These are phyloP conservation scores for Recurvirostra avosetta DNA, from an alignment of 2,113 vertebrate genomes.

Conservation along the genomic window DNA sequence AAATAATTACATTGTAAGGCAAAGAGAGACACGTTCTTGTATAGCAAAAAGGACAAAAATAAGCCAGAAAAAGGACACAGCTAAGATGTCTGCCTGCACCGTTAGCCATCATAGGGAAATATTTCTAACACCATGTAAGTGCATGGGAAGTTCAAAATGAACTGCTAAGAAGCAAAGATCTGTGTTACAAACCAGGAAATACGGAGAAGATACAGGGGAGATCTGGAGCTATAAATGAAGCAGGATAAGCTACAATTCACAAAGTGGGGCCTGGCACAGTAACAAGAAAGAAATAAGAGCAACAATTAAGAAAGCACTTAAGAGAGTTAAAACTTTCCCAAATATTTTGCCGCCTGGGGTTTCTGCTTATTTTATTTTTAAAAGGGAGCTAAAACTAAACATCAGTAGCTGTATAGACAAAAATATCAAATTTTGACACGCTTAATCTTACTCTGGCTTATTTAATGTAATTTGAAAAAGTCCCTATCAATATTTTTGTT, in stretches of 20 bases:
- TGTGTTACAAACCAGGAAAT: constrained; percentile 24
- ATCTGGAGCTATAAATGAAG: constrained; percentile 23
- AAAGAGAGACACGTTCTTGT: background rate
- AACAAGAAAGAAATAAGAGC: background rate
- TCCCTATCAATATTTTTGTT: background rate
- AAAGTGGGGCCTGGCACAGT: background rate
- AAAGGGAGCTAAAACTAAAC: background rate
- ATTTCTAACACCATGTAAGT: background rate
- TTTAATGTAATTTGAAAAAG: background rate
- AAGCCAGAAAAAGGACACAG: background rate
- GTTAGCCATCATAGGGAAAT: background rate
- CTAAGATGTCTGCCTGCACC: background rate
- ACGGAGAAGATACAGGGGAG: background rate
- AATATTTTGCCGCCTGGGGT: background rate
- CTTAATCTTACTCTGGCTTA: background rate
- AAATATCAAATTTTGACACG: background rate
- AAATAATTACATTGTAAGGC: background rate
- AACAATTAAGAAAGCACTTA: background rate
- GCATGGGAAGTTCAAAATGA: constrained; percentile 21
- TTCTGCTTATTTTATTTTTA: background rate
- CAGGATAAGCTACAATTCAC: background rate
- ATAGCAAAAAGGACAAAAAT: background rate
- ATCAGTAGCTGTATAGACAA: background rate
- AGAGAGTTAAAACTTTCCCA: background rate
- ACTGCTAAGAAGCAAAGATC: background rate